Conservation (phyloP, 2,797 vertebrate species). For the Toxotes lorentzi region DNA sequence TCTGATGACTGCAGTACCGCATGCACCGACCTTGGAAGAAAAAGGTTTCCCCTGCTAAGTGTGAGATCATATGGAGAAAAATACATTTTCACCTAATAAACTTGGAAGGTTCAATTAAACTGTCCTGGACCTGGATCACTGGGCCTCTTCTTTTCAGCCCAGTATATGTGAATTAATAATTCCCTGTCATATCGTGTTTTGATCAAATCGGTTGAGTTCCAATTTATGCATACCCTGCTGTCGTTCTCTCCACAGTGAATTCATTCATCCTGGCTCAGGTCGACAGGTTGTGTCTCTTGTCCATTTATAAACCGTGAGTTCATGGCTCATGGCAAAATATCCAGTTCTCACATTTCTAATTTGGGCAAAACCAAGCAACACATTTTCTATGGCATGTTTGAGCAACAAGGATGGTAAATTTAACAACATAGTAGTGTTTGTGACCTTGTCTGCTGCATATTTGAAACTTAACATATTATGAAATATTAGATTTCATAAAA, state of each 20-base stretch:
- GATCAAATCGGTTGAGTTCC: neutral
- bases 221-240: conserved; percentile 24
- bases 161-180: conserved; percentile 44
- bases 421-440: conserved; percentile 7
- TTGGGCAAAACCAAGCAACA: conserved; percentile 49
- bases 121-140: conserved; percentile 1
- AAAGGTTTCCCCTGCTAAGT: neutral
- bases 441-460: conserved; percentile 10
- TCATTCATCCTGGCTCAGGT: conserved; percentile 27
- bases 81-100: conserved; percentile 21
- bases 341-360: conserved; percentile 45
- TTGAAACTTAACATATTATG: neutral
- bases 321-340: conserved; percentile 30
- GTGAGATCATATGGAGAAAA: conserved; percentile 5
- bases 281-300: conserved; percentile 27
- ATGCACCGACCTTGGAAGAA: conserved; percentile 1
- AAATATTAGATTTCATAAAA: neutral
- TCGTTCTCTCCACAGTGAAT: conserved; percentile 21
- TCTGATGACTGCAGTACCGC: neutral
- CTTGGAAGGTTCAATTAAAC: conserved; percentile 29
- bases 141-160: neutral
- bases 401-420: conserved; percentile 11
- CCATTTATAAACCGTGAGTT: conserved; percentile 33
- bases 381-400: conserved; percentile 26
- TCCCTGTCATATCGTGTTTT: conserved; percentile 30